Base-by-base conservation (phyloP, 2,888 invertebrate genomes). In the Caenorhabditis zanzibari region DNA sequence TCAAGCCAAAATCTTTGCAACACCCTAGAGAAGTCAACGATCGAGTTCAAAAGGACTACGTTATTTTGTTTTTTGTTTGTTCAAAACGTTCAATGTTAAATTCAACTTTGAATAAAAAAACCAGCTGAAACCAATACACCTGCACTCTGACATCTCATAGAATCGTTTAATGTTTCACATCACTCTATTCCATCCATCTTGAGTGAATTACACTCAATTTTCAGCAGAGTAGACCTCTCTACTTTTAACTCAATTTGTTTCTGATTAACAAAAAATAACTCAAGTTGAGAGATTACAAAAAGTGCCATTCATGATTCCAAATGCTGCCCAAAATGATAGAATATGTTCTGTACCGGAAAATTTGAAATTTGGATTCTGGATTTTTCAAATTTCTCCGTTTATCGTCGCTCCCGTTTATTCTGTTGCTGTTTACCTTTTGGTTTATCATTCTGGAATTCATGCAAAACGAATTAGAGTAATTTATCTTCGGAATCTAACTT, bases 401-500 rank as follows among this genome's bases (percentile, higher is more conserved):
- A 32, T 76, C 6, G 76, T 28, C 19, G 49, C 49, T 59, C 76
- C 76, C 0, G 59, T 76, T n/a, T 76, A 76, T 26, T 22, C 22
- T 1, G 3, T 59, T 2, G 76, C 76, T 1, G 41, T 76, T 0
- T 76, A 68, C 41, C 52, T 76, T 10, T 28, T 76, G n/a, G 41
- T 76, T 2, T 76, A 59, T 41, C 68, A 76, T 28, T 76, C 76
- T 9, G 49, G 68, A 12, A 61, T 76, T n/a, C 76, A 76, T 61
- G 76, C 76, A 7, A 66, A 68, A 35, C 49, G 76, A 16, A 76
- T 76, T 28, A 35, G 76, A 61, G 24, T 61, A 16, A 76, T 76
- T 24, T 76, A 76, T 28, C 61, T 76, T 4, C 58, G 68, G 16
- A 76, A 76, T 44, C n/a, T 76, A 38, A 26, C 52, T 16, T 68